phyloP scores from a whole-genome alignment of 2,797 vertebrate species.

The Thaleichthys pacificus region DNA sequence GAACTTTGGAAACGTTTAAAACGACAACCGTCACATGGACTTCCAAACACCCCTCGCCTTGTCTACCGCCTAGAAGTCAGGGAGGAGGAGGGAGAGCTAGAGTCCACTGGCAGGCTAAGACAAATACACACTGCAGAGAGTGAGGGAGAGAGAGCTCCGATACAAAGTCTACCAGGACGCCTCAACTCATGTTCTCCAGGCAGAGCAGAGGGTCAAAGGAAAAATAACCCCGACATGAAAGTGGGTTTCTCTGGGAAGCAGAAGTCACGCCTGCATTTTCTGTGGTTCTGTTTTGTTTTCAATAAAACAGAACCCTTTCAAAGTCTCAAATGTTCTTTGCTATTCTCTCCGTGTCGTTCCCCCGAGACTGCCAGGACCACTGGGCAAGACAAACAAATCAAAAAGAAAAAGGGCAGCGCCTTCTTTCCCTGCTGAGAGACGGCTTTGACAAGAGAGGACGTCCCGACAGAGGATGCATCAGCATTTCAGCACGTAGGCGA shows the following conservation, averaged over 20 bases:
- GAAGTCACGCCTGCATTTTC: not conserved
- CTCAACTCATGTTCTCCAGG: not conserved
- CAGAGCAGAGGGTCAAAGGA: not conserved
- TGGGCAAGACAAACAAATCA: conserved; percentile 27
- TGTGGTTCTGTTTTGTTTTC: conserved; percentile 27
- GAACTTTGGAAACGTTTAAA: conserved; percentile 22
- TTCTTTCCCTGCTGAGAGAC: conserved; percentile 29
- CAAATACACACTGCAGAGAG: not conserved
- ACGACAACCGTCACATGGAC: not conserved
- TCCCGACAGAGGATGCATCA: not conserved
- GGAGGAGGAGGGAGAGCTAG: not conserved
- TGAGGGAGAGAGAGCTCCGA: not conserved
- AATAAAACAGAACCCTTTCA: conserved; percentile 33
- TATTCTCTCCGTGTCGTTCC: conserved; percentile 38
- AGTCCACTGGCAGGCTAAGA: not conserved
- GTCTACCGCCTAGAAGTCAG: not conserved
- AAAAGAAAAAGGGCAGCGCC: conserved; percentile 20
- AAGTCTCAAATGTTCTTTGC: conserved; percentile 39
- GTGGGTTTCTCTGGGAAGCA: not conserved
- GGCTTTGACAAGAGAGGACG: conserved; percentile 32
- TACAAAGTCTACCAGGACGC: not conserved
- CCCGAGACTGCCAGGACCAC: conserved; percentile 24
- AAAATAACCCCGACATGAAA: not conserved
- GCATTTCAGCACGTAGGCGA: not conserved
- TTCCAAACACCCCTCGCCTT: conserved; percentile 1